Percentiles rank a stretch among this genome's conserved stretches.
Conservation (phyloP, 1,140 invertebrate genomes). For the Lucilia cuprina region DNA sequence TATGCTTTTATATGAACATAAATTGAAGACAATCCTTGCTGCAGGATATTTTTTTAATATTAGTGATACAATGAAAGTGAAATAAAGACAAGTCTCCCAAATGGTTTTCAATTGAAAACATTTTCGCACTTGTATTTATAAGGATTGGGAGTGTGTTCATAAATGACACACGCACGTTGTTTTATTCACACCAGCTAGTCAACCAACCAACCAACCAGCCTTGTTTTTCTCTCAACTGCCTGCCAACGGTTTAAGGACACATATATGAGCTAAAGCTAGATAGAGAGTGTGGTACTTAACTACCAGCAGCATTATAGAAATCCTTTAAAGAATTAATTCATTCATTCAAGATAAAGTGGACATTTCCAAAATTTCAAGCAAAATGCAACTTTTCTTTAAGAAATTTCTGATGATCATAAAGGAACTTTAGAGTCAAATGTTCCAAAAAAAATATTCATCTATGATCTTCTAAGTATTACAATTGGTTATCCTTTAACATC, state of each 20-base stretch:
- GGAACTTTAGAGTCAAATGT: too few species aligned
- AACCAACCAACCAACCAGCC: neutral
- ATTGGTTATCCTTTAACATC: too few species aligned
- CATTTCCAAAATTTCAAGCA: too few species aligned
- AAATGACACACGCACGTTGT: slow-evolving; percentile 48
- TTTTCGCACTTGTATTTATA: too few species aligned
- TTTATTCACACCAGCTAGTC: neutral
- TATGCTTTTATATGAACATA: neutral
- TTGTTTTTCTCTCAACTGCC: neutral
- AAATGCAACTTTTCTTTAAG: too few species aligned
- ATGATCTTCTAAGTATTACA: too few species aligned
- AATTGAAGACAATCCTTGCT: slow-evolving; percentile 10
- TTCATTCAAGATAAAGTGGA: neutral
- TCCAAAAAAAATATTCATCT: too few species aligned
- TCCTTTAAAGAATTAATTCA: neutral
- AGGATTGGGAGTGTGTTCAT: neutral
- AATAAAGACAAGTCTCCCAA: neutral
- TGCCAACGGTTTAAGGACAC: slow-evolving; percentile 7
- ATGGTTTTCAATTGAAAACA: slow-evolving; percentile 4
- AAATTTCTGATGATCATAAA: too few species aligned
- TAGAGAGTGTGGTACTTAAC: neutral
- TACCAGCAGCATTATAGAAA: neutral
- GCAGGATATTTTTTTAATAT: slow-evolving; percentile 1
- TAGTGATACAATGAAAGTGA: neutral
- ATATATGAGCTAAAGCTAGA: neutral